Evolutionary conservation across 1,140 invertebrate species (phyloP).

Genomic region (Ostrea edulis): DNA sequence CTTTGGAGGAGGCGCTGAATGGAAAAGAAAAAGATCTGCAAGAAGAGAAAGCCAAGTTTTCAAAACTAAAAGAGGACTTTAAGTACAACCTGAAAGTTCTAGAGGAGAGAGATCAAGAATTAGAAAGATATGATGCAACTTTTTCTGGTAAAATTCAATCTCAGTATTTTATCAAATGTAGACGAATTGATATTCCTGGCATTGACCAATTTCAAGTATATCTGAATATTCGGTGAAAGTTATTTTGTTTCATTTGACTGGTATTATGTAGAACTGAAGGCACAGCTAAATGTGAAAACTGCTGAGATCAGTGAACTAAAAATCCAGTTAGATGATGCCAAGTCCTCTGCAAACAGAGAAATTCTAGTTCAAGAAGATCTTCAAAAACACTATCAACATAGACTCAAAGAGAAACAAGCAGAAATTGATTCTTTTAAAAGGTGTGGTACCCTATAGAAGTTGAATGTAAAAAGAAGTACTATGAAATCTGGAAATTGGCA

Average conservation of each 20-base stretch:
- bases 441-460: slow-evolving; percentile 55
- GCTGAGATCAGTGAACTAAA: slow-evolving; percentile 77
- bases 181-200: background rate
- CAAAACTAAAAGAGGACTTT: slow-evolving; percentile 78
- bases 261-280: slow-evolving; percentile 65
- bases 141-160: slow-evolving; percentile 66
- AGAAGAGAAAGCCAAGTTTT: slow-evolving; percentile 70
- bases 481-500: too few species aligned
- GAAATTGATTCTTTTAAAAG: slow-evolving; percentile 76
- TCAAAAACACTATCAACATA: slow-evolving; percentile 76
- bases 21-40: slow-evolving; percentile 72
- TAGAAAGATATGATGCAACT: slow-evolving; percentile 76
- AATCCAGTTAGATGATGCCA: slow-evolving; percentile 75
- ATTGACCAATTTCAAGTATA: background rate
- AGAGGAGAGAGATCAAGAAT: slow-evolving; percentile 76
- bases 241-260: background rate
- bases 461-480: too few species aligned
- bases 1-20: slow-evolving; percentile 68
- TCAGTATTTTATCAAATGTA: too few species aligned
- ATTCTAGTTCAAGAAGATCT: slow-evolving; percentile 72
- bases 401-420: slow-evolving; percentile 76
- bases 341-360: slow-evolving; percentile 66
- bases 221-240: background rate
- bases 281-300: slow-evolving; percentile 71
- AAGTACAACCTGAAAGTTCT: slow-evolving; percentile 78